Evolutionary conservation across 1,140 invertebrate species (phyloP).

Genomic region (Pogonomyrmex barbatus): DNA sequence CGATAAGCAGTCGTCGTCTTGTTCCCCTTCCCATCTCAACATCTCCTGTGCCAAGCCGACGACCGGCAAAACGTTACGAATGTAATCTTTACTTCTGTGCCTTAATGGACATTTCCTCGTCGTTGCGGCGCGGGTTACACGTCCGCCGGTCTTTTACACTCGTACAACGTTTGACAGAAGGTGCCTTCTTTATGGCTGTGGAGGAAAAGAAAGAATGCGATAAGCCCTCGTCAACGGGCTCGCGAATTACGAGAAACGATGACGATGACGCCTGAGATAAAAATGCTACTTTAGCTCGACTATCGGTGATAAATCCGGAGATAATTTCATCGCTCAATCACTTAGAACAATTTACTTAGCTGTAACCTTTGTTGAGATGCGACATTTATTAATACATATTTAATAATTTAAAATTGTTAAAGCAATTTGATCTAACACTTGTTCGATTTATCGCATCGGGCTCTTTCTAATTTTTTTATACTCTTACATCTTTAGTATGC

Average conservation of each 20-base stretch:
- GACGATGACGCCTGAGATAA: conserved; percentile 25
- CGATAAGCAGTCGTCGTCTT: conserved; percentile 77
- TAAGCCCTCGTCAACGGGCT: conserved; percentile 35
- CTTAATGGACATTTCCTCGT: conserved; percentile 69
- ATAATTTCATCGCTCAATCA: conserved; percentile 3
- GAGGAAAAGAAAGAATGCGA: conserved; percentile 50
- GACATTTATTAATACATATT: neutral
- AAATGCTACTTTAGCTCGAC: conserved; percentile 17
- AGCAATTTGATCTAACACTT: neutral
- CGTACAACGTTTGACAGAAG: conserved; percentile 60
- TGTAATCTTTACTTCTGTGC: conserved; percentile 80
- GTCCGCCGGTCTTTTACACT: conserved; percentile 22
- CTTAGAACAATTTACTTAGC: neutral
- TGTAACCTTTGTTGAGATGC: neutral
- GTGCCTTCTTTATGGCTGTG: conserved; percentile 45
- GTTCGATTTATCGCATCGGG: neutral
- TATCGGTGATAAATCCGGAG: conserved; percentile 17
- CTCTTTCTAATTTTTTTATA: neutral
- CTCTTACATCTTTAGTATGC: neutral
- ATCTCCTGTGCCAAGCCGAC: conserved; percentile 51
- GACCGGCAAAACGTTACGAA: conserved; percentile 76
- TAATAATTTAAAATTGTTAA: neutral
- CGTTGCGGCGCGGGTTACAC: conserved; percentile 40
- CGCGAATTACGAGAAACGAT: conserved; percentile 46
- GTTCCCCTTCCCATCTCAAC: conserved; percentile 60